A percentile compares a stretch with the other conserved stretches of the same genome.
Evolutionary conservation across 2,888 invertebrate genomes (phyloP).

Genomic region (Hirtodrosophila trivittata): DNA sequence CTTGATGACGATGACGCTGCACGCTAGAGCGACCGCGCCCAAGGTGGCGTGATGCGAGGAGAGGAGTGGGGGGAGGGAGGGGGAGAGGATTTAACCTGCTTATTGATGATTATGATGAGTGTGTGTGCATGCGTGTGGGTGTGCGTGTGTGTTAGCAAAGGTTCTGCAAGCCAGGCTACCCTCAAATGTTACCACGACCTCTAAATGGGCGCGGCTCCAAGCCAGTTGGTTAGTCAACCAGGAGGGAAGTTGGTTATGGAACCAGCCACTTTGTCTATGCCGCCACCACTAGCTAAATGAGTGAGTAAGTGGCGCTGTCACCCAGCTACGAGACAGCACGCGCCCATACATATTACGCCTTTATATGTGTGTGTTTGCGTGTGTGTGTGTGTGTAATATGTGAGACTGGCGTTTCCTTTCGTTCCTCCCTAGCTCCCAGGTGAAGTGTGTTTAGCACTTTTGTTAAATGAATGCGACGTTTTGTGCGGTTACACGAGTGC

Average conservation of each 20-base stretch:
- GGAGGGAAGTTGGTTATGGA: slow-evolving; percentile 25
- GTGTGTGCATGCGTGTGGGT: slow-evolving; percentile 5
- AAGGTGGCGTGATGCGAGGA: slow-evolving; percentile 6
- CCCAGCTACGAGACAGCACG: slow-evolving; percentile 14
- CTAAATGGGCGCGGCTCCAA: slow-evolving; percentile 43
- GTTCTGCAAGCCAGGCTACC: slow-evolving; percentile 28
- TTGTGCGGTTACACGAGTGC: slow-evolving; percentile 14
- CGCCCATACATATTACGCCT: slow-evolving; percentile 36
- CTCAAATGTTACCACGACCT: slow-evolving; percentile 1
- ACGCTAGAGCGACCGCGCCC: slow-evolving; percentile 48
- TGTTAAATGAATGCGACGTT: slow-evolving; percentile 59
- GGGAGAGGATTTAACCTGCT: slow-evolving; percentile 26
- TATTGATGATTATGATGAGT: slow-evolving; percentile 34
- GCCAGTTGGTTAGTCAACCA: slow-evolving; percentile 9
- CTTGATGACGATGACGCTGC: slow-evolving; percentile 53
- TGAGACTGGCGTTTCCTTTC: slow-evolving; percentile 37
- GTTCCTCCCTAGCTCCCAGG: background rate
- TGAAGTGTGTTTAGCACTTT: slow-evolving; percentile 57
- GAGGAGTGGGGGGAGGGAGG: background rate
- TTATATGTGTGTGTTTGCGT: too few species aligned
- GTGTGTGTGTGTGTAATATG: too few species aligned
- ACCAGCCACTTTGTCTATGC: slow-evolving; percentile 55
- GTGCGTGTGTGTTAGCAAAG: slow-evolving; percentile 36
- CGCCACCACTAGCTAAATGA: slow-evolving; percentile 20
- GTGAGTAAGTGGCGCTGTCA: slow-evolving; percentile 62